These are phyloP conservation scores for Trypoxylus dichotomus DNA, from an alignment of 1,140 invertebrate genomes.

Conservation along the genomic window DNA sequence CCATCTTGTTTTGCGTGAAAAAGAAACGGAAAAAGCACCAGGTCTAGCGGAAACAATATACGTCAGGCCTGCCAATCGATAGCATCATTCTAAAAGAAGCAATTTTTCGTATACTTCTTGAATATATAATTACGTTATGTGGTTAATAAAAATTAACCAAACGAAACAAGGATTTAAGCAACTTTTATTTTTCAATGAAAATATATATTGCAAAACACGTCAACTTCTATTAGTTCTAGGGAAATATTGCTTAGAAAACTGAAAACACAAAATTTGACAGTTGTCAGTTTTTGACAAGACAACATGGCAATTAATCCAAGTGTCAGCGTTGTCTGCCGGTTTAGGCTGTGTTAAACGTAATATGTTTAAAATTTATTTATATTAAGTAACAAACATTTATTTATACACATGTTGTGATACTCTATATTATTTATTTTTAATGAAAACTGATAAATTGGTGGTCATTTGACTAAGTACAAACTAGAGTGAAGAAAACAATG, in stretches of 20 bases:
- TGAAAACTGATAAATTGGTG: background rate
- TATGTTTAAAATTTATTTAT: constrained; percentile 28
- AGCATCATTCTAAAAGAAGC: no score
- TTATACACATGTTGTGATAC: constrained; percentile 21
- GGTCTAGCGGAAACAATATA: background rate
- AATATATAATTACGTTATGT: no score
- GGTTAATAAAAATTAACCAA: background rate
- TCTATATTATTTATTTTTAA: background rate
- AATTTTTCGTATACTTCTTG: no score
- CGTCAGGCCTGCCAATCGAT: background rate
- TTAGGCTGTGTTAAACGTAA: constrained; percentile 25
- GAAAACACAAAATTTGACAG: background rate
- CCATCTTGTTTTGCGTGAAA: constrained; percentile 35
- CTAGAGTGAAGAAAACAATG: background rate
- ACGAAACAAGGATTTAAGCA: background rate
- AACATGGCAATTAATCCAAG: constrained; percentile 29
- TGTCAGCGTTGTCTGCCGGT: constrained; percentile 35
- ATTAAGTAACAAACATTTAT: constrained; percentile 19
- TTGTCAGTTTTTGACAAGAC: constrained; percentile 29
- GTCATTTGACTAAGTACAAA: constrained; percentile 5
- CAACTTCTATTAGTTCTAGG: background rate
- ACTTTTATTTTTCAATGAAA: no score
- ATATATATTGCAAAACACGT: background rate
- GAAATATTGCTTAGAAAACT: background rate
- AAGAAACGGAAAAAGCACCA: constrained; percentile 31